Evolutionary conservation across 2,888 invertebrate genomes (phyloP).

Genomic region (Meghimatium bilineatum): DNA sequence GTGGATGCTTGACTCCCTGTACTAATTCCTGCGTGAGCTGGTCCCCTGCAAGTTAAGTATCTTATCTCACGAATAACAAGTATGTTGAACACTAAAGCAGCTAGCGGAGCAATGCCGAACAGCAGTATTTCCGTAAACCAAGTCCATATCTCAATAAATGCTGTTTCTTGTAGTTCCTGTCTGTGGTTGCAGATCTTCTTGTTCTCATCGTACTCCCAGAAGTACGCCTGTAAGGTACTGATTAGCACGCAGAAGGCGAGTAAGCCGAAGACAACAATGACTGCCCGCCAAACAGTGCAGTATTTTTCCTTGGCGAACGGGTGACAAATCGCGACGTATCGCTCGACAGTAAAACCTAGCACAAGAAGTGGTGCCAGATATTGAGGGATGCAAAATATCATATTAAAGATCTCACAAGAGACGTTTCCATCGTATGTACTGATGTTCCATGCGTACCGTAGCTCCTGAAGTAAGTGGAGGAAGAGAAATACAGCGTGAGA

Average conservation of each 20-base stretch:
- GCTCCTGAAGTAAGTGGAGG: constrained; percentile 72
- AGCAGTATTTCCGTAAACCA: constrained; percentile 72
- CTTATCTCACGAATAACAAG: constrained; percentile 74
- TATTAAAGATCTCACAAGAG: constrained; percentile 71
- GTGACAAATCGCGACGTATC: constrained; percentile 74
- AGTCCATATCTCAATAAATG: constrained; percentile 71
- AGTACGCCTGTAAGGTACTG: constrained; percentile 70
- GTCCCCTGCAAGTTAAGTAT: constrained; percentile 64
- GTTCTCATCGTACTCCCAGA: constrained; percentile 69
- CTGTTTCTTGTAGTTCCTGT: constrained; percentile 46
- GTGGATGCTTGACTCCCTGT: constrained; percentile 72
- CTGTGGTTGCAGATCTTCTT: constrained; percentile 63
- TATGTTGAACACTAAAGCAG: constrained; percentile 73
- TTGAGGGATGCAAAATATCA: constrained; percentile 69
- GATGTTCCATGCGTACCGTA: constrained; percentile 74
- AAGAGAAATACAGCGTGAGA: constrained; percentile 72
- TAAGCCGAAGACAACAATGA: constrained; percentile 63
- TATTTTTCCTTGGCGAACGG: constrained; percentile 71
- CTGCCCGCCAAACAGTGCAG: constrained; percentile 72
- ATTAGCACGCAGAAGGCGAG: constrained; percentile 60
- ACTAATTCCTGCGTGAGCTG: constrained; percentile 55
- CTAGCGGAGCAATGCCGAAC: constrained; percentile 72
- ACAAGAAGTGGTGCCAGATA: constrained; percentile 75
- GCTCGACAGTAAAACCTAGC: constrained; percentile 75
- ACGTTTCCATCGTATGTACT: constrained; percentile 62